These are phyloP conservation scores for Mythimna albipuncta DNA, from an alignment of 2,888 invertebrate genomes.

Conservation along the genomic window DNA sequence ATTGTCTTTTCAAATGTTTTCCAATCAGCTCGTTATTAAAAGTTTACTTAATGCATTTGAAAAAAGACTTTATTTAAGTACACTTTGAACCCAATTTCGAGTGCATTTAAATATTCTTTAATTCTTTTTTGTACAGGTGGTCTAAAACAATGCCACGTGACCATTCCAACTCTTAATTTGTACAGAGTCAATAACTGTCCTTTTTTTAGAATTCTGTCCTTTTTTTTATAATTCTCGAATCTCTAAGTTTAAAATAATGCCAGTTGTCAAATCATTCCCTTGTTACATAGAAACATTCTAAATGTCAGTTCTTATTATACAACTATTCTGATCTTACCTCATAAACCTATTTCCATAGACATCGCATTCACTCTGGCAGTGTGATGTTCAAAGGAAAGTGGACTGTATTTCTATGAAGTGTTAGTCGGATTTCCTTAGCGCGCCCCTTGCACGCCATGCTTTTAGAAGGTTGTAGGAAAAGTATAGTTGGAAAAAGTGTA, in stretches of 20 bases:
- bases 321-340: constrained; percentile 37
- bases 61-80: constrained; percentile 28
- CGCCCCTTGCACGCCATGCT: constrained; percentile 95
- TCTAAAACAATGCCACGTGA: not conserved
- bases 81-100: constrained; percentile 1
- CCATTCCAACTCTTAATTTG: not conserved
- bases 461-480: constrained; percentile 95
- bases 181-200: not conserved
- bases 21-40: constrained; percentile 10
- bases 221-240: constrained; percentile 6
- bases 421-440: constrained; percentile 93
- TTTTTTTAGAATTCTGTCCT: constrained; percentile 5
- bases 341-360: constrained; percentile 55
- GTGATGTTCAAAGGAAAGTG: constrained; percentile 52
- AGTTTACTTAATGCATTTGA: constrained; percentile 24
- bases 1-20: constrained; percentile 53
- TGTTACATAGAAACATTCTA: constrained; percentile 18
- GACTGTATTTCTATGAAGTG: constrained; percentile 34
- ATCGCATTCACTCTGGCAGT: constrained; percentile 62
- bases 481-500: constrained; percentile 96
- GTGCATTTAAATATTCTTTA: not conserved
- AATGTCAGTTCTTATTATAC: constrained; percentile 43
- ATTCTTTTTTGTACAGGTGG: not conserved
- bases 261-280: constrained; percentile 34
- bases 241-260: constrained; percentile 3